Conservation (phyloP, 1,140 invertebrate species). For the Heliconius congener region DNA sequence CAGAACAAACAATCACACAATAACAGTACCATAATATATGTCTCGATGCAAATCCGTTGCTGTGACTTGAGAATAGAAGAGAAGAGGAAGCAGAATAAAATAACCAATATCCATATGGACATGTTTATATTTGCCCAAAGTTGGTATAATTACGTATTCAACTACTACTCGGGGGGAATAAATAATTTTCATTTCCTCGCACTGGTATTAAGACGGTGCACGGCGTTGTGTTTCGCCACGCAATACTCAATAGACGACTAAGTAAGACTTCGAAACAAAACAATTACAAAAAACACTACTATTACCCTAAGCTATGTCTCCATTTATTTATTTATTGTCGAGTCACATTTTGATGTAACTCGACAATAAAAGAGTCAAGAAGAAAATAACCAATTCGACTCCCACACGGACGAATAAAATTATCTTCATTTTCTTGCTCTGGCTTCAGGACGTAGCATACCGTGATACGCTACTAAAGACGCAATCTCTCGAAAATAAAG, state of each 20-base stretch:
- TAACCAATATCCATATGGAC: conserved; percentile 29
- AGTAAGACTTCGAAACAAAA: conserved; percentile 2
- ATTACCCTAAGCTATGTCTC: conserved; percentile 33
- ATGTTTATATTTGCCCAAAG: conserved; percentile 6
- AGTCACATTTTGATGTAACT: conserved; percentile 22
- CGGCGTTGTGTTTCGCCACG: too few species aligned
- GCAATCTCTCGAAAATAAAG: too few species aligned
- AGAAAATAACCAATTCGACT: conserved; percentile 18
- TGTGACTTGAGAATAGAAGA: conserved; percentile 23
- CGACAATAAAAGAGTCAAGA: conserved; percentile 27
- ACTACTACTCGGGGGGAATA: too few species aligned
- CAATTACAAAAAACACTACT: neutral
- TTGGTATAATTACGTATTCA: neutral
- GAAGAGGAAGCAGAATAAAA: conserved; percentile 22
- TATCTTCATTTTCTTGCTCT: too few species aligned
- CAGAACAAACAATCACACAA: conserved; percentile 12
- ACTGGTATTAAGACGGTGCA: too few species aligned
- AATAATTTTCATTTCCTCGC: too few species aligned
- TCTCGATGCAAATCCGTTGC: conserved; percentile 36
- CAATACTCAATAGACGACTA: too few species aligned
- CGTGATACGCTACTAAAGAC: too few species aligned
- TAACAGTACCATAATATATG: conserved; percentile 18
- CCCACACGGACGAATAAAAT: too few species aligned
- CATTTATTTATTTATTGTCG: neutral
- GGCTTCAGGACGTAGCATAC: too few species aligned